phyloP scores from a whole-genome alignment of 1,140 invertebrate species.

The Forficula auricularia region DNA sequence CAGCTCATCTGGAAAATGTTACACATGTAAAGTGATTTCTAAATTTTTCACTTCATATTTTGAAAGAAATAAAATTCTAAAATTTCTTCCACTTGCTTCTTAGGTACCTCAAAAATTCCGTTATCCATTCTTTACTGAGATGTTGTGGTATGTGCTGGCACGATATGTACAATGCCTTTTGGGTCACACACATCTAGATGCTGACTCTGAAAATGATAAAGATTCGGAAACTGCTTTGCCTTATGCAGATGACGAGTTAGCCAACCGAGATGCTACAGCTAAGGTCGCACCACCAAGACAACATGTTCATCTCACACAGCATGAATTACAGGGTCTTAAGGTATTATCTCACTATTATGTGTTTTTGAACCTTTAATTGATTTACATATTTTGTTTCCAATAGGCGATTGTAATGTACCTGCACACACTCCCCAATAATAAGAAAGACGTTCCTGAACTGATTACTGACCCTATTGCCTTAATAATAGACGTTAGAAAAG shows the following conservation, averaged over 20 bases:
- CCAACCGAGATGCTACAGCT: constrained; percentile 22
- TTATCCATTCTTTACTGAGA: constrained; percentile 94
- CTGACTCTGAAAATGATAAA: too few relatives aligned
- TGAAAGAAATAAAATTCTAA: background rate
- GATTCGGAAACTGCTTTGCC: too few relatives aligned
- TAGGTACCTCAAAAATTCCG: constrained; percentile 90
- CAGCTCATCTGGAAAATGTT: constrained; percentile 83
- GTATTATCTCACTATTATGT: constrained; percentile 16
- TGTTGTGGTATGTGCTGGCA: constrained; percentile 94
- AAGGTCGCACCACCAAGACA: constrained; percentile 24
- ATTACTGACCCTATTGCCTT: constrained; percentile 75
- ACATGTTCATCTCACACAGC: constrained; percentile 58
- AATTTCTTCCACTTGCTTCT: constrained; percentile 13
- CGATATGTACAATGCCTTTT: constrained; percentile 77
- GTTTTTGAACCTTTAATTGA: background rate
- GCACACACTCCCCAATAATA: constrained; percentile 67
- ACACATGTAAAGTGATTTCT: constrained; percentile 49
- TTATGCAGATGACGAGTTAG: background rate
- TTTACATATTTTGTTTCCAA: constrained; percentile 11
- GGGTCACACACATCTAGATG: constrained; percentile 61
- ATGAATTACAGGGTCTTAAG: constrained; percentile 77
- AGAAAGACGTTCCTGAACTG: constrained; percentile 82
- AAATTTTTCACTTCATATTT: background rate
- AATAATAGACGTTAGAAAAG: constrained; percentile 68
- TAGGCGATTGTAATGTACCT: constrained; percentile 80